Evolutionary conservation across 2,888 invertebrate genomes (phyloP).

Genomic region (Agrenia bidenticulata): DNA sequence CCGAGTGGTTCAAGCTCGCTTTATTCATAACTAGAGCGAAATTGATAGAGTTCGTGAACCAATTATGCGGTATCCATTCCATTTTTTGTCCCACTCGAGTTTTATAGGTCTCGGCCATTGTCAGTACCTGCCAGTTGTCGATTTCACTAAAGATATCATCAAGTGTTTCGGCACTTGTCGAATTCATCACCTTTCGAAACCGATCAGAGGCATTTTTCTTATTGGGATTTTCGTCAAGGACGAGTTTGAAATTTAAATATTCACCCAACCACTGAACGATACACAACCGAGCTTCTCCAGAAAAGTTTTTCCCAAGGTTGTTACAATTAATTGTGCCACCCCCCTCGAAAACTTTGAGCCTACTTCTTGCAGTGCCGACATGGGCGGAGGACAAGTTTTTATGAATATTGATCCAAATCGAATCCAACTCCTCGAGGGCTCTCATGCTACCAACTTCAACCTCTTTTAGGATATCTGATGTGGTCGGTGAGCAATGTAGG

Average conservation of each 20-base stretch:
- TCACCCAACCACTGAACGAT: neutral
- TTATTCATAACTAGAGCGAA: constrained; percentile 10
- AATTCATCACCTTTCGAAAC: neutral
- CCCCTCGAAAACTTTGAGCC: neutral
- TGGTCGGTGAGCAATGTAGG: neutral
- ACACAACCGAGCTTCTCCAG: neutral
- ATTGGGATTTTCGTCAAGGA: neutral
- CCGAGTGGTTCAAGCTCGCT: neutral
- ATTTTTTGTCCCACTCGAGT: neutral
- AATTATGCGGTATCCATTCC: constrained; percentile 1
- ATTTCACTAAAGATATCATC: neutral
- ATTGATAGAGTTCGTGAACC: neutral
- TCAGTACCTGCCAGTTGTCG: constrained; percentile 3
- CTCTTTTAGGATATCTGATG: neutral
- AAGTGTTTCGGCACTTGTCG: neutral
- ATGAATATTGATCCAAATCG: neutral
- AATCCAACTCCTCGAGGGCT: neutral
- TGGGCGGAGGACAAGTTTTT: neutral
- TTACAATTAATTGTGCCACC: neutral
- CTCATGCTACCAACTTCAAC: neutral
- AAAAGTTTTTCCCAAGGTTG: neutral
- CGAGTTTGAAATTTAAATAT: neutral
- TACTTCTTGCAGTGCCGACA: neutral
- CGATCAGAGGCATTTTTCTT: neutral
- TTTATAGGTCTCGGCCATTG: neutral